These are phyloP conservation scores for Sebastes goodei DNA, from an alignment of 2,797 vertebrate species.

Conservation along the genomic window DNA sequence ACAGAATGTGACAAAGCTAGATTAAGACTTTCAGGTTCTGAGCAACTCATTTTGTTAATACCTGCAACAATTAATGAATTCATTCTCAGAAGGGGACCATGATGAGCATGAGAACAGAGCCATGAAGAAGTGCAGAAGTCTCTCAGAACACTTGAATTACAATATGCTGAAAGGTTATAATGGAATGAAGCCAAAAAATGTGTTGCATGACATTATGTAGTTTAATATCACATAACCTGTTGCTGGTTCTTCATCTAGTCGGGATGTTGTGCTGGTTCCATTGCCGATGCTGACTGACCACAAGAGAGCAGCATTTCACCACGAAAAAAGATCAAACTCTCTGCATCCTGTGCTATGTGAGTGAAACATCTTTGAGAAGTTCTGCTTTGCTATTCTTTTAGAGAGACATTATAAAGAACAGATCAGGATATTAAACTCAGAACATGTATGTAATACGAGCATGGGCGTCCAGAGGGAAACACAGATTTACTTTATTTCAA, in stretches of 20 bases:
- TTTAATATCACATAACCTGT: background rate
- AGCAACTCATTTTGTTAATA: too few species aligned
- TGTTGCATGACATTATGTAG: background rate
- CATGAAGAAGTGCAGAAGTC: too few species aligned
- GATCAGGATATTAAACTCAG: background rate
- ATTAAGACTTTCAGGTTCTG: too few species aligned
- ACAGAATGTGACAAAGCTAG: too few species aligned
- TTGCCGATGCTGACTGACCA: conserved; percentile 2
- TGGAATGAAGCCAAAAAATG: too few species aligned
- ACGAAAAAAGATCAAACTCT: background rate
- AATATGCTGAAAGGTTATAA: too few species aligned
- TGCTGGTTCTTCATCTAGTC: background rate
- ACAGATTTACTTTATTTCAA: too few species aligned
- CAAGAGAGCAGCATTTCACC: conserved; percentile 48
- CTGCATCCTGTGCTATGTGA: background rate
- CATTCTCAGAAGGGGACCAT: too few species aligned
- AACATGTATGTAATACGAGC: background rate
- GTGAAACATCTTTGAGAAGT: background rate
- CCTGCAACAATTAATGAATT: too few species aligned
- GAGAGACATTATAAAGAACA: background rate
- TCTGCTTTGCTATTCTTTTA: background rate
- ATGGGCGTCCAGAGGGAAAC: background rate
- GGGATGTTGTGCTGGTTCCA: background rate
- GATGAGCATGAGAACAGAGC: too few species aligned
- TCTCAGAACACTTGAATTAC: background rate